Evolutionary conservation across 2,888 invertebrate genomes (phyloP), one percentile per base, ranked within the genome.

Genomic region (Hyposoter didymator): DNA sequence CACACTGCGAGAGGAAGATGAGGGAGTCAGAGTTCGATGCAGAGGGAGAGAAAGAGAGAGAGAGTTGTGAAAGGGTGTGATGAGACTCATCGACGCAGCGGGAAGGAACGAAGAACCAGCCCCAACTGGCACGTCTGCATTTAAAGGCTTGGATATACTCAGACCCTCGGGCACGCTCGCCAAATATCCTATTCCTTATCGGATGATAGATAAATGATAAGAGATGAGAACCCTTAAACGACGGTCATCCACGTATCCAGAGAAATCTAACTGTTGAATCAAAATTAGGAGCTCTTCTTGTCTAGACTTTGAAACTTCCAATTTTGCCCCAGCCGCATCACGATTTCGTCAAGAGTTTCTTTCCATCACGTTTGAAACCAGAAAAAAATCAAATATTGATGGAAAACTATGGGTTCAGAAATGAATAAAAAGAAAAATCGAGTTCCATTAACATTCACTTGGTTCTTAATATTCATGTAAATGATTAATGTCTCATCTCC

Each of bases 51-150:
- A 66, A 66, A 49, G 19, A 28, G 45, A 64, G 76, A 69, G 81
- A 78, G 67, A 62, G 81, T 72, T 73, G 59, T 69, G 64, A 80
- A 35, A 84, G 72, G 72, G 59, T 75, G 73, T 73, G 78, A 79
- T 39, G 79, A 80, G 74, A 59, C 80, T 85, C 83, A 80, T 80
- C 76, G 78, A 76, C 79, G 72, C 79, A 72, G 67, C 59, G 39
- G 76, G 79, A 72, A 39, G 75, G 64, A 70, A 76, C 35, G 55
- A 64, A 64, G 79, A 80, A 55, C n/a, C 52, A 22, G 3, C 55
- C 55, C 28, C 59, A 28, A 59, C 45, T 52, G 28, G 80, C 43
- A 67, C 67, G 72, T 66, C 45, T 69, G 43, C 59, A 73, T 84
- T 82, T 22, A 67, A 62, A 72, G 72, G 76, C 73, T 35, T 66